These are phyloP conservation scores for Papilio elwesi DNA, from an alignment of 2,888 invertebrate species.

Conservation along the genomic window DNA sequence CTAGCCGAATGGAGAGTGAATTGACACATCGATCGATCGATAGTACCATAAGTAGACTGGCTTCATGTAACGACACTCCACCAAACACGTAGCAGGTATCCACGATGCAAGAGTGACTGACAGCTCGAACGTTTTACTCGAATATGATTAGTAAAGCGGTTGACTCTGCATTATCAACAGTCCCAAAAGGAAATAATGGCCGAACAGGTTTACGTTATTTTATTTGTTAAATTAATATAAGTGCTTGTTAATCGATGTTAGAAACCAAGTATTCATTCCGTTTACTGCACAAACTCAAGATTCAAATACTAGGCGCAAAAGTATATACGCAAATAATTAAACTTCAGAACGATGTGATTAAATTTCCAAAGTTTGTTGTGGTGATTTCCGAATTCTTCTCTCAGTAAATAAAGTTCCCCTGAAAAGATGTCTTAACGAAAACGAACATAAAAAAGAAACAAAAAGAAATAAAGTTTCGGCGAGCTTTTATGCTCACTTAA, in stretches of 20 bases:
- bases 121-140: too few species aligned
- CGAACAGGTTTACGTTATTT: neutral
- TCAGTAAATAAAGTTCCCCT: constrained; percentile 11
- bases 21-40: too few species aligned
- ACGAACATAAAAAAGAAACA: constrained; percentile 41
- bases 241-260: neutral
- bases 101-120: too few species aligned
- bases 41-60: too few species aligned
- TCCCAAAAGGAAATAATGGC: neutral
- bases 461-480: constrained; percentile 46
- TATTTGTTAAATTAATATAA: neutral
- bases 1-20: too few species aligned
- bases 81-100: too few species aligned
- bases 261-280: neutral
- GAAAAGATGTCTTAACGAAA: constrained; percentile 12
- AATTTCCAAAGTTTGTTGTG: constrained; percentile 22
- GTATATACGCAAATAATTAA: constrained; percentile 16
- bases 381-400: constrained; percentile 17
- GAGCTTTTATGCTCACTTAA: constrained; percentile 47
- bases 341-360: constrained; percentile 18
- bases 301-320: constrained; percentile 7
- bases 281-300: neutral
- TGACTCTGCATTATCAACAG: neutral
- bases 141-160: neutral
- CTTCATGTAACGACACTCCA: too few species aligned